Conservation (phyloP, 2,797 vertebrate species). For the Sardinella longiceps region DNA sequence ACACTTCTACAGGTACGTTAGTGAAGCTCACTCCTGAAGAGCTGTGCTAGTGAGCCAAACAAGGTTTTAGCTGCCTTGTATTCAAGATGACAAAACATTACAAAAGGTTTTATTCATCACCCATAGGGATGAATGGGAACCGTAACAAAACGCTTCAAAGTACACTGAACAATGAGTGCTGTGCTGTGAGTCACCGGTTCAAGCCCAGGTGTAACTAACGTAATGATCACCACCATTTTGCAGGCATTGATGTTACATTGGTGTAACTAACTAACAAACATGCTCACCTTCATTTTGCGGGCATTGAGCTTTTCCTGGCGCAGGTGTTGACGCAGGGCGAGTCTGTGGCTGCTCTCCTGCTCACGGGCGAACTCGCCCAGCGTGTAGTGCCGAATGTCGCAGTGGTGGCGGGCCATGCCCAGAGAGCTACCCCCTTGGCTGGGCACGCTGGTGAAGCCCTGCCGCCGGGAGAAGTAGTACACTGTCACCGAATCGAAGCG, state of each 20-base stretch:
- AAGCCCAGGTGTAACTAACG: too few species aligned
- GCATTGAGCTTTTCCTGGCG: slow-evolving; percentile 95
- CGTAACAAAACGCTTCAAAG: too few species aligned
- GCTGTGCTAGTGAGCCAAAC: too few species aligned
- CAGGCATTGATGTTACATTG: background rate
- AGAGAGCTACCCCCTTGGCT: slow-evolving; percentile 95
- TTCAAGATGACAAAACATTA: too few species aligned
- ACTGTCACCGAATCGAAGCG: slow-evolving; percentile 95
- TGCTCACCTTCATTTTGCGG: slow-evolving; percentile 89
- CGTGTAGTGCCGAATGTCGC: slow-evolving; percentile 88
- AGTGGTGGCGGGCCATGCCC: slow-evolving; percentile 93
- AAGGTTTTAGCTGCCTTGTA: too few species aligned
- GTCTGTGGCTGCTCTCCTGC: slow-evolving; percentile 88
- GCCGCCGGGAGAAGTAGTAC: slow-evolving; percentile 92
- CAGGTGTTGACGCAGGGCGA: slow-evolving; percentile 87
- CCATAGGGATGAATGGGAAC: too few species aligned
- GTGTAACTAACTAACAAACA: too few species aligned
- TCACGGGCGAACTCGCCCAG: slow-evolving; percentile 92
- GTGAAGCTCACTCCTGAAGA: too few species aligned
- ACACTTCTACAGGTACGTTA: too few species aligned
- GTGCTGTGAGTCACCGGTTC: too few species aligned
- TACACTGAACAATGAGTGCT: too few species aligned
- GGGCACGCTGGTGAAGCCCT: slow-evolving; percentile 96
- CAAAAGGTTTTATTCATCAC: too few species aligned
- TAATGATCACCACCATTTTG: background rate